Conservation (phyloP, 2,113 vertebrate genomes). For the Engystomops pustulosus region DNA sequence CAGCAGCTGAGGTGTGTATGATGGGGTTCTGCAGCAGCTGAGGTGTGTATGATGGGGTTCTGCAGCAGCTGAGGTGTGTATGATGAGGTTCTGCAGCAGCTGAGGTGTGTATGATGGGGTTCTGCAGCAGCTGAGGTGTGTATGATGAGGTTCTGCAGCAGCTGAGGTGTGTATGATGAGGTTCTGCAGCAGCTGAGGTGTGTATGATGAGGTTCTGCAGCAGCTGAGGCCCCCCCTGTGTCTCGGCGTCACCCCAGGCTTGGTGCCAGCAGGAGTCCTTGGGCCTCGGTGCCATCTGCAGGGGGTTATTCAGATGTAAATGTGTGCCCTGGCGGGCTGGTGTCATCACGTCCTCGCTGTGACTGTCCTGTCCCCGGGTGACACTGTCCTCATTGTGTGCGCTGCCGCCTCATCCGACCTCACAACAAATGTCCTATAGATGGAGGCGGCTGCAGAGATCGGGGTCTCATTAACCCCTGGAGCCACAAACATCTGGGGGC, state of each 20-base stretch:
- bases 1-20: not conserved
- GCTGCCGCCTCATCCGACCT: not conserved
- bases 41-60: not conserved
- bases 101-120: not conserved
- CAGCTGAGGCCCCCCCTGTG: not conserved
- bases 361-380: not conserved
- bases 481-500: not conserved
- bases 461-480: not conserved
- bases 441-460: not conserved
- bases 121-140: not conserved
- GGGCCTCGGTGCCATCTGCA: not conserved
- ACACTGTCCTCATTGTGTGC: slow-evolving; percentile 1
- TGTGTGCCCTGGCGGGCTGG: not conserved
- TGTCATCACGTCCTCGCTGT: not conserved
- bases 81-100: not conserved
- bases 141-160: not conserved
- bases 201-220: not conserved
- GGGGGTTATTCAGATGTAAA: not conserved
- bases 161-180: not conserved
- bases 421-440: not conserved
- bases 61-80: not conserved
- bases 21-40: not conserved
- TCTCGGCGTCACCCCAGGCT: not conserved
- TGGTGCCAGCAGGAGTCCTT: not conserved
- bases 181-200: not conserved